Percentiles rank a stretch among this genome's conserved stretches.
phyloP scores from a whole-genome alignment of 2,888 invertebrate species.

The Drosophila aldrichi region DNA sequence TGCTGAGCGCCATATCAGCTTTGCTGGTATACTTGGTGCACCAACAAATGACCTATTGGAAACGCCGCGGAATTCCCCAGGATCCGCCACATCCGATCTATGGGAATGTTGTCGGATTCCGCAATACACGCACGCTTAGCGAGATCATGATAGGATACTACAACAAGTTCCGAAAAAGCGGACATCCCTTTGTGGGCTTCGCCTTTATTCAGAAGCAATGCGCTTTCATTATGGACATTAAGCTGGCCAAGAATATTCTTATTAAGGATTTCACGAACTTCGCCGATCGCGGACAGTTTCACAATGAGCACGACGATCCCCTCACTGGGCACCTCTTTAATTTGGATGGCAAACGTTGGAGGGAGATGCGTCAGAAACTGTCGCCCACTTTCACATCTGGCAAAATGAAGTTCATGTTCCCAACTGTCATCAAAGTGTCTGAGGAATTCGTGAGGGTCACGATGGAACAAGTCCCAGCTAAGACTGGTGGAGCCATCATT shows the following conservation, averaged over 20 bases:
- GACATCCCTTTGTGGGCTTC: constrained; percentile 68
- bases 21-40: constrained; percentile 36
- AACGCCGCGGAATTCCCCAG: constrained; percentile 48
- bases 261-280: constrained; percentile 82
- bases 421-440: constrained; percentile 57
- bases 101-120: constrained; percentile 52
- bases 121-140: constrained; percentile 36
- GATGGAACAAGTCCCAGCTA: constrained; percentile 40
- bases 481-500: constrained; percentile 51
- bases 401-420: constrained; percentile 79
- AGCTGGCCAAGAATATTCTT: constrained; percentile 59
- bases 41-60: constrained; percentile 53
- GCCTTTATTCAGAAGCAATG: constrained; percentile 57
- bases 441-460: constrained; percentile 57
- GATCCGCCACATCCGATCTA: constrained; percentile 53
- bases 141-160: constrained; percentile 45
- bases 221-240: constrained; percentile 60
- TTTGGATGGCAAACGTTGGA: constrained; percentile 85
- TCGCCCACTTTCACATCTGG: constrained; percentile 83
- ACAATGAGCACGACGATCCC: constrained; percentile 83
- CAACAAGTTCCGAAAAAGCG: constrained; percentile 51
- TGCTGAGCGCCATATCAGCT: constrained; percentile 47
- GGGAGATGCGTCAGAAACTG: constrained; percentile 82
- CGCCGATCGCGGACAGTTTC: constrained; percentile 80
- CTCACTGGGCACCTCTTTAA: constrained; percentile 81